phyloP scores from a whole-genome alignment of 2,797 vertebrate species.

The Gymnocypris eckloni region DNA sequence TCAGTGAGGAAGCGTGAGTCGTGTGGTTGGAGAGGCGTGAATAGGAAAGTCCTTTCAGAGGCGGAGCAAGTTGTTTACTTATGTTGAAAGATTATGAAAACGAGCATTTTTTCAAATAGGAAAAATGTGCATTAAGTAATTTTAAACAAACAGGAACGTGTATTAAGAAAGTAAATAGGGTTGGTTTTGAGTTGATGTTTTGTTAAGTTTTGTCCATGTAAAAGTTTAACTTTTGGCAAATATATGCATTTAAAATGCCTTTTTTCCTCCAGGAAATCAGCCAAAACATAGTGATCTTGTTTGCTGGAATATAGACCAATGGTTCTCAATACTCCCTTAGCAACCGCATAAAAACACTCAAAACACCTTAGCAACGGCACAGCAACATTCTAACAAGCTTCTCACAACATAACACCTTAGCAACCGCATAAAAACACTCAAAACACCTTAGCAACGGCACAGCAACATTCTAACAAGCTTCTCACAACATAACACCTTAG shows the following conservation, averaged over 20 bases:
- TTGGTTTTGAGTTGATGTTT: not conserved
- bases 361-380: not conserved
- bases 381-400: not conserved
- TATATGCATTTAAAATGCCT: not conserved
- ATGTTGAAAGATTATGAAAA: slow-evolving; percentile 1
- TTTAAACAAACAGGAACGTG: not conserved
- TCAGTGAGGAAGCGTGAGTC: not conserved
- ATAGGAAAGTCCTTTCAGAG: not conserved
- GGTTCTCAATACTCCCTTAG: not conserved
- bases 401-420: not conserved
- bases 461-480: not conserved
- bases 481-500: not conserved
- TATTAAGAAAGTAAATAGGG: not conserved
- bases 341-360: not conserved
- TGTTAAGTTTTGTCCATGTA: not conserved
- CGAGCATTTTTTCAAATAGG: not conserved
- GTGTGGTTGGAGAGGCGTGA: not conserved
- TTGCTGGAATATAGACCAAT: not conserved
- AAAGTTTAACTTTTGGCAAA: not conserved
- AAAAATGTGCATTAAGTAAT: not conserved
- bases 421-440: not conserved
- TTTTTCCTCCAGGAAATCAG: not conserved
- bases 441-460: not conserved
- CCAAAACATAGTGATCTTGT: not conserved
- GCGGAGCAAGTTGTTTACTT: not conserved